Conservation (phyloP, 2,113 vertebrate species). For the Notothenia coriiceps region DNA sequence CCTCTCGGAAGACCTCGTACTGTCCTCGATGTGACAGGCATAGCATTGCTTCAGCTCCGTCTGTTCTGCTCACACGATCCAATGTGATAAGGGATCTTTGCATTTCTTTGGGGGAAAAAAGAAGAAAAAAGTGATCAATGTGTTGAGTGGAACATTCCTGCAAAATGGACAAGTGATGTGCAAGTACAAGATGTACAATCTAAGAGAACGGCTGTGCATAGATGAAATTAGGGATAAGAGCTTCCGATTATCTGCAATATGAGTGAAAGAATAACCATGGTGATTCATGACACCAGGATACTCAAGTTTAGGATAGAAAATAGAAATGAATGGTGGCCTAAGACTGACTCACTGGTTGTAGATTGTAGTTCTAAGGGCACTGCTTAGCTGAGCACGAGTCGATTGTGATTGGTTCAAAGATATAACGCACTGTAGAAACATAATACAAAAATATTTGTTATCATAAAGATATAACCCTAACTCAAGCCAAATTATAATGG, state of each 20-base stretch:
- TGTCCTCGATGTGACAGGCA: constrained; percentile 23
- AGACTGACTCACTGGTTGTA: too few species aligned
- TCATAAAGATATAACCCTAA: too few species aligned
- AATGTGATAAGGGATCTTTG: constrained; percentile 38
- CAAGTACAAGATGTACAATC: background rate
- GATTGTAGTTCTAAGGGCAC: too few species aligned
- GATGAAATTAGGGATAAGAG: background rate
- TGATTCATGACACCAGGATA: background rate
- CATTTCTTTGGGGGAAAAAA: background rate
- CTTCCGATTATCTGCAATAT: background rate
- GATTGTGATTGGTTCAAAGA: too few species aligned
- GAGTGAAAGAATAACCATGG: background rate
- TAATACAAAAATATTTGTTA: too few species aligned
- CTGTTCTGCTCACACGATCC: constrained; percentile 10
- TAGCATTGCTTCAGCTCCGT: constrained; percentile 19
- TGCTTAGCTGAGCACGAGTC: too few species aligned
- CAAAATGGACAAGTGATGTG: background rate
- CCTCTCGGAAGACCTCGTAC: background rate
- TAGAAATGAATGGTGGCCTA: too few species aligned
- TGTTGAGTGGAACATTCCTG: background rate
- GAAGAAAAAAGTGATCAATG: background rate
- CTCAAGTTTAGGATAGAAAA: background rate
- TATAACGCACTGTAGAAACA: too few species aligned
- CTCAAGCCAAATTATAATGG: too few species aligned
- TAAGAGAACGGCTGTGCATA: background rate